phyloP scores from a whole-genome alignment of 2,888 invertebrate species.

The Rhagium mordax region DNA sequence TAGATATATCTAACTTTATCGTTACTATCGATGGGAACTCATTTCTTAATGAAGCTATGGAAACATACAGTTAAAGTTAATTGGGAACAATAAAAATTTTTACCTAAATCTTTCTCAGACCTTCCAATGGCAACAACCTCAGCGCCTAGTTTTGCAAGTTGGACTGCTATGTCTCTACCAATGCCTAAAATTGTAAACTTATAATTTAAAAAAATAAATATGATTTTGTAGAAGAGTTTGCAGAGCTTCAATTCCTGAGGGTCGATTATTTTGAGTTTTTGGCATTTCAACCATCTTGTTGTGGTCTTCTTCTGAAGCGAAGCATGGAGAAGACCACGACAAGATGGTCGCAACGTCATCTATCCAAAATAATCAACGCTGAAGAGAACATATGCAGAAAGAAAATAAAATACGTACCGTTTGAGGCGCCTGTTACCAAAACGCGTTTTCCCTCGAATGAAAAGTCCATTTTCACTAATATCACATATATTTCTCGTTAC shows the following conservation, averaged over 20 bases:
- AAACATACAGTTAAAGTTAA: background rate
- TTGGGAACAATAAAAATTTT: too few relatives aligned
- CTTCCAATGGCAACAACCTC: conserved; percentile 85
- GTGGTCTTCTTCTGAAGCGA: too few relatives aligned
- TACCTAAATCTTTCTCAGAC: conserved; percentile 76
- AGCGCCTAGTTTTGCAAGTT: conserved; percentile 79
- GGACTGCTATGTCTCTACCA: conserved; percentile 77
- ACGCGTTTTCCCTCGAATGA: conserved; percentile 83
- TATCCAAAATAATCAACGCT: too few relatives aligned
- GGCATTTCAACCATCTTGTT: too few relatives aligned
- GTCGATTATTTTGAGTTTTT: too few relatives aligned
- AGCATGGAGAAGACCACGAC: too few relatives aligned
- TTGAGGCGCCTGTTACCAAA: conserved; percentile 90
- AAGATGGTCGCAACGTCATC: too few relatives aligned
- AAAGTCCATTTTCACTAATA: conserved; percentile 74
- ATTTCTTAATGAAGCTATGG: conserved; percentile 69
- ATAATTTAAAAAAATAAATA: too few relatives aligned
- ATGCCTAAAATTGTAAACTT: conserved; percentile 70
- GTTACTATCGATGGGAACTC: conserved; percentile 77
- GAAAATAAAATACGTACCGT: conserved; percentile 73
- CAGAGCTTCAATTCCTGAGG: too few relatives aligned
- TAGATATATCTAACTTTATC: conserved; percentile 78
- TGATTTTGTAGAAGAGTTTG: too few relatives aligned
- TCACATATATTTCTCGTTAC: background rate
- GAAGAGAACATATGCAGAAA: too few relatives aligned